Conservation (phyloP, 2,888 invertebrate species). For the Drosophila kuntzei region DNA sequence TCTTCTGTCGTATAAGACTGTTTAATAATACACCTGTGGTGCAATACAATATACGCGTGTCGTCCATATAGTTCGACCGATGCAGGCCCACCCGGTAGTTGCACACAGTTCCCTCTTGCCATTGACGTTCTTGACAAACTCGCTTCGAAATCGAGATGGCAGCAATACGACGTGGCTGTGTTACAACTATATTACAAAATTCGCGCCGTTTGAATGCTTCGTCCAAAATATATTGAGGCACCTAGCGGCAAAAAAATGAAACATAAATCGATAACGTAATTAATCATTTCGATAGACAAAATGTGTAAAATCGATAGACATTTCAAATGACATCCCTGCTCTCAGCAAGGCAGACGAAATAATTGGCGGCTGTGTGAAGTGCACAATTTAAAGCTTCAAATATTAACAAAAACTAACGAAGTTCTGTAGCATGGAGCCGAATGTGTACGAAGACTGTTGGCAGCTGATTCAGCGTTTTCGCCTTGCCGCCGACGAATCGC, state of each 20-base stretch:
- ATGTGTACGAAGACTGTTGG: conserved; percentile 63
- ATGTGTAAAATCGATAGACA: background rate
- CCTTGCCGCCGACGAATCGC: conserved; percentile 9
- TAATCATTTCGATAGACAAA: conserved; percentile 1
- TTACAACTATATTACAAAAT: conserved; percentile 95
- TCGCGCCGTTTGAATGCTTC: conserved; percentile 88
- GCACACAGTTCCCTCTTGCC: conserved; percentile 93
- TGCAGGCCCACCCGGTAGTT: conserved; percentile 92
- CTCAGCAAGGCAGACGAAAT: background rate
- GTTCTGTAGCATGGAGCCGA: conserved; percentile 47
- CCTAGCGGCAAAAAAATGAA: conserved; percentile 81
- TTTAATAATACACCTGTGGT: conserved; percentile 96
- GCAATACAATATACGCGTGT: conserved; percentile 92
- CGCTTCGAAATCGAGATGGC: conserved; percentile 95
- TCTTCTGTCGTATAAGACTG: conserved; percentile 89
- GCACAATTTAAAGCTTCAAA: background rate
- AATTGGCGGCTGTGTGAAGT: background rate
- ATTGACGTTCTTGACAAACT: conserved; percentile 93
- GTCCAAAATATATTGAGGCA: conserved; percentile 97
- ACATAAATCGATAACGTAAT: conserved; percentile 20
- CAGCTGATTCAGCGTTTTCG: conserved; percentile 49
- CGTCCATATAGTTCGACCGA: conserved; percentile 47
- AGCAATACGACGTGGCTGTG: conserved; percentile 97
- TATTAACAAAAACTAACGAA: background rate
- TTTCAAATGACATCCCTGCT: background rate